phyloP scores from a whole-genome alignment of 2,797 vertebrate genomes.

The Champsocephalus esox region DNA sequence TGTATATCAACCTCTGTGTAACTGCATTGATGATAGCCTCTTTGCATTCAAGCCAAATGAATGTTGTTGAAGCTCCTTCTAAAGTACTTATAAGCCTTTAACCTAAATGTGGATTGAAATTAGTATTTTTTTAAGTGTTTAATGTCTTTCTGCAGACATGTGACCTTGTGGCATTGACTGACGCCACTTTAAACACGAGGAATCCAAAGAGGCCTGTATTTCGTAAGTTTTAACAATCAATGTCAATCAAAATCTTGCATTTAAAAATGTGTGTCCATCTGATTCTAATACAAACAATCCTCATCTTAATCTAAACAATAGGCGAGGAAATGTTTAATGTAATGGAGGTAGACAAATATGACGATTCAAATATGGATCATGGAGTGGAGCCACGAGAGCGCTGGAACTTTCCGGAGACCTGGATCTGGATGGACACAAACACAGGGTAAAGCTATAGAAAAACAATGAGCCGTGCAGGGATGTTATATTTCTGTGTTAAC shows the following conservation, averaged over 20 bases:
- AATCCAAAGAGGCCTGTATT: neutral
- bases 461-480: no score
- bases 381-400: conserved; percentile 66
- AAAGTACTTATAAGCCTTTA: neutral
- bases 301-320: conserved; percentile 45
- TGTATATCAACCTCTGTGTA: no score
- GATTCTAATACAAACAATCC: neutral
- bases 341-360: no score
- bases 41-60: neutral
- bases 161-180: conserved; percentile 88
- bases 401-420: conserved; percentile 91
- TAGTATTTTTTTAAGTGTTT: neutral
- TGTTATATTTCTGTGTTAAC: neutral
- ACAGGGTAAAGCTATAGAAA: conserved; percentile 78
- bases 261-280: neutral
- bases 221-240: conserved; percentile 59
- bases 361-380: fast-evolving
- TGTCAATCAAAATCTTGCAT: fast-evolving
- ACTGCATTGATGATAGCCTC: no score
- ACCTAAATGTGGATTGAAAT: neutral
- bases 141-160: conserved; percentile 80
- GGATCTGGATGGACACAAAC: conserved; percentile 89
- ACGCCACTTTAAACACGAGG: conserved; percentile 80
- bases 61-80: neutral
- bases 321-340: conserved; percentile 11